A percentile compares a stretch with the other conserved stretches of the same genome.
Evolutionary conservation across 2,113 vertebrate species (phyloP).

Genomic region (Pelodiscus sinensis): DNA sequence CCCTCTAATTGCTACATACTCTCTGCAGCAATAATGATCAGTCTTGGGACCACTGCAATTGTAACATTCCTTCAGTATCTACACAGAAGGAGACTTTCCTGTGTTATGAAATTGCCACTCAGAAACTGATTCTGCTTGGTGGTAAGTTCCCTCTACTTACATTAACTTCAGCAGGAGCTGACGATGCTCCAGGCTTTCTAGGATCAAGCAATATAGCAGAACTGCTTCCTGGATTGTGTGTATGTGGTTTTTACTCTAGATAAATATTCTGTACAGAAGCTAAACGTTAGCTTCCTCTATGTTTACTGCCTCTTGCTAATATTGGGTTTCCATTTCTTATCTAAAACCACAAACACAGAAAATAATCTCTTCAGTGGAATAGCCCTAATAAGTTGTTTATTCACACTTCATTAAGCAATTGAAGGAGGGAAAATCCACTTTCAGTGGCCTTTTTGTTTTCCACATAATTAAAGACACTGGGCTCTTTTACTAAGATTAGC

Average conservation of each 20-base stretch:
- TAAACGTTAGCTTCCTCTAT: not conserved
- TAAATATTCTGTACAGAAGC: fast-evolving
- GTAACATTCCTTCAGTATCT: not conserved
- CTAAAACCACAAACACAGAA: not conserved
- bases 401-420: not conserved
- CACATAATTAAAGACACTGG: not conserved
- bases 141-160: not conserved
- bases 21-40: not conserved
- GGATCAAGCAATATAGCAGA: not conserved
- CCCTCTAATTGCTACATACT: not conserved
- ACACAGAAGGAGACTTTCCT: not conserved
- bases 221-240: not conserved
- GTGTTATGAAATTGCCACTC: not conserved
- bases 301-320: not conserved
- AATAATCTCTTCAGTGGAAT: not conserved
- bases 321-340: not conserved
- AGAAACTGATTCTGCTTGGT: fast-evolving
- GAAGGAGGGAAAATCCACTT: not conserved
- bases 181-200: not conserved
- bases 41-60: not conserved
- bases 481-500: not conserved
- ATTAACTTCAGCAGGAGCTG: not conserved
- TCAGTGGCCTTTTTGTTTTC: not conserved
- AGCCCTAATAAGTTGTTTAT: not conserved
- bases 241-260: not conserved